phyloP scores from a whole-genome alignment of 2,888 invertebrate species.

The Poecilus cupreus region DNA sequence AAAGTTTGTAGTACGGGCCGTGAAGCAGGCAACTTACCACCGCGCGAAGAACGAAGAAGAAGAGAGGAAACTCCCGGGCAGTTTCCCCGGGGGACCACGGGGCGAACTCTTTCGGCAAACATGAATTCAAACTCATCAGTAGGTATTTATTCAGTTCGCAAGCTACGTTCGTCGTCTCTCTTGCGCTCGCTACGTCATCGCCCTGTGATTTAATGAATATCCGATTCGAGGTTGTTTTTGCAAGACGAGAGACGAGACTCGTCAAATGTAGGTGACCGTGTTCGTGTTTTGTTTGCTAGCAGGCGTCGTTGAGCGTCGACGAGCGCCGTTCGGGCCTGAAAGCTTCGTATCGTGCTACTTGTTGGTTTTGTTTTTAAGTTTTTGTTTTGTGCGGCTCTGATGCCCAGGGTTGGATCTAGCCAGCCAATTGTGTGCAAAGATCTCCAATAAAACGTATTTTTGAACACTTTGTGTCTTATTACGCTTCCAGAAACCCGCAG shows the following conservation, averaged over 20 bases:
- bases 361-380: slow-evolving; percentile 20
- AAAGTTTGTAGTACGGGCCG: slow-evolving; percentile 45
- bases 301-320: not conserved
- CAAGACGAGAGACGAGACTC: not conserved
- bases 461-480: no score
- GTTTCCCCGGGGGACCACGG: not conserved
- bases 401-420: not conserved
- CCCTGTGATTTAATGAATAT: slow-evolving; percentile 42
- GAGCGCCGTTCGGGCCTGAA: slow-evolving; percentile 10
- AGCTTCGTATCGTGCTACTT: slow-evolving; percentile 24
- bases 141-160: slow-evolving; percentile 43
- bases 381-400: not conserved
- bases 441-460: no score
- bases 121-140: slow-evolving; percentile 51
- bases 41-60: not conserved
- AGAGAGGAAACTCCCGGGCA: not conserved
- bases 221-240: slow-evolving; percentile 27
- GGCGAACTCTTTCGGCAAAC: slow-evolving; percentile 39
- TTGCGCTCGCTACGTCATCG: not conserved
- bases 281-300: slow-evolving; percentile 16
- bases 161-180: not conserved
- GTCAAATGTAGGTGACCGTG: slow-evolving; percentile 44
- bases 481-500: no score
- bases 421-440: not conserved
- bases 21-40: slow-evolving; percentile 11